Base-by-base conservation (phyloP, 2,113 vertebrate species). In the Gallinago jamesoni region DNA sequence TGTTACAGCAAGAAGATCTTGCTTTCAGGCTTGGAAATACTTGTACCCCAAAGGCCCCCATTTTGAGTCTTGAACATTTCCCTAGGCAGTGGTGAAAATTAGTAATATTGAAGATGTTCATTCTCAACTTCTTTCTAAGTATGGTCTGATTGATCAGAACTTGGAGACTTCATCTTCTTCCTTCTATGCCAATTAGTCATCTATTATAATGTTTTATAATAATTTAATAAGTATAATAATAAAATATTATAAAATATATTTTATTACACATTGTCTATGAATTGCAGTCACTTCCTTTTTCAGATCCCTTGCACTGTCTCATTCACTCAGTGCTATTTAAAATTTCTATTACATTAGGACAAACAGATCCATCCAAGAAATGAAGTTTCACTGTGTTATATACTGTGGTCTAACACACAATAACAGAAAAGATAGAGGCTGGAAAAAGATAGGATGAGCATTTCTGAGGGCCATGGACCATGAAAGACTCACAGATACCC, bases 341-440 rank as follows among this genome's bases (percentile, higher is more conserved):
- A 53, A 66, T 77, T 48, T 67, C 1, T 6, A 0, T 69, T 78
- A 1, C 0, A 0, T 53, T 57, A 1, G 1, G 20, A 31, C 33
- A 33, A 41, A 33, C 5, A 37, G 43, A 64, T 56, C 33, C 50
- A 94, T 14, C 4, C 31, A 41, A 63, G 47, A n/a, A 66, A 70
- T 0, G 3, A 63, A 35, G 13, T 41, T 50, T 55, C 22, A 4
- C 47, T 55, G 28, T 41, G 14, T 35, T 55, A 35, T 2, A 18
- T 55, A 5, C 10, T 35, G 21, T 66, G 52, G 47, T 64, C 23
- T 77, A 66, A 69, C 6, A 19, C 28, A 30, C 7, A 63, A 37
- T 19, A 57, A 39, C 41, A 63, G 35, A 43, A 59, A 45, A 41
- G 13, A 12, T 7, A 72, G 37, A 50, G 17, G 3, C 1, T 47